These are phyloP conservation scores for Phaethon lepturus DNA, from an alignment of 2,113 vertebrate species.

Conservation along the genomic window DNA sequence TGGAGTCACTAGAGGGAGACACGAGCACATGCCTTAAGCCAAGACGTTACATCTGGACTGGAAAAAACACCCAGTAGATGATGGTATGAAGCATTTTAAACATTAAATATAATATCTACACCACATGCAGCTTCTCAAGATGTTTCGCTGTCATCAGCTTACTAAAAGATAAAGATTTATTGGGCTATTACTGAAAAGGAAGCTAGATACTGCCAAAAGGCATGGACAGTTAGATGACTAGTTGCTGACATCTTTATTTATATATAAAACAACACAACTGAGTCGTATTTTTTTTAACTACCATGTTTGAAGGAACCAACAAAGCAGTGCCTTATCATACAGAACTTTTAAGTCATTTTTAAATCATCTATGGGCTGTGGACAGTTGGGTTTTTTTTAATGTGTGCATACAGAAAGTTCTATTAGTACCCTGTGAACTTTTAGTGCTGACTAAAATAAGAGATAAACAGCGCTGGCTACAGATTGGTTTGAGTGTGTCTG, in stretches of 20 bases:
- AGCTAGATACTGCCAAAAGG: constrained; percentile 63
- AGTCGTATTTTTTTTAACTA: constrained; percentile 43
- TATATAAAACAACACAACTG: constrained; percentile 19
- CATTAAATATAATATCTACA: constrained; percentile 22
- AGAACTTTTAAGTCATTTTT: neutral
- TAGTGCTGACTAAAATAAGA: neutral
- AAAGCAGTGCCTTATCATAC: constrained; percentile 2
- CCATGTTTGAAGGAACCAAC: constrained; percentile 1
- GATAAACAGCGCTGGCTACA: neutral
- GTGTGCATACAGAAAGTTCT: neutral
- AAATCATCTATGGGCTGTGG: neutral
- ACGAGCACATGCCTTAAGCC: neutral
- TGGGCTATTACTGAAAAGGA: constrained; percentile 63
- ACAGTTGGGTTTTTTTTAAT: neutral
- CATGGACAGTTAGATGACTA: constrained; percentile 61
- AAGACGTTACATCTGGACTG: constrained; percentile 28
- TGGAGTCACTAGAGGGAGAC: constrained; percentile 34
- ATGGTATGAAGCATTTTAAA: constrained; percentile 44
- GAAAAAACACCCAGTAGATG: neutral
- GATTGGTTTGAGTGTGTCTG: neutral
- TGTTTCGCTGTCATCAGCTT: constrained; percentile 58
- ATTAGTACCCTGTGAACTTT: neutral
- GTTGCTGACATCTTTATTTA: constrained; percentile 50
- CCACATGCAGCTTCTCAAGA: constrained; percentile 67
- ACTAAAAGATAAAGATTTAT: constrained; percentile 69